A percentile compares a stretch with the other conserved stretches of the same genome.
These are phyloP conservation scores for Pedetes capensis DNA, from an alignment of 2,113 vertebrate species.

Conservation along the genomic window DNA sequence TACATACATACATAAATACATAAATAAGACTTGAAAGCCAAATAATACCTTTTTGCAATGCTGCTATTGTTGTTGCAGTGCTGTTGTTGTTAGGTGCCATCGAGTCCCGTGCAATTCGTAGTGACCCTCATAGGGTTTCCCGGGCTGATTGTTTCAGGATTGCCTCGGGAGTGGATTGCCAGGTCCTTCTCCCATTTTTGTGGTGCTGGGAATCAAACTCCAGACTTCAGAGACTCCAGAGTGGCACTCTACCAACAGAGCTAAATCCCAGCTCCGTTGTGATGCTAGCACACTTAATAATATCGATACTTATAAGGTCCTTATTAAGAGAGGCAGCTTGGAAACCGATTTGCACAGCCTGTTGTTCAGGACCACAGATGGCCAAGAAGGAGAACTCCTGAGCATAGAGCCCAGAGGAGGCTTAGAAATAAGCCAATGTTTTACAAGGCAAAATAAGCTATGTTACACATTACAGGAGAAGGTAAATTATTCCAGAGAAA, in stretches of 20 bases:
- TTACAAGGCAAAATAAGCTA: not conserved
- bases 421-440: not conserved
- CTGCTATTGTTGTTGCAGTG: no score
- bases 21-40: not conserved
- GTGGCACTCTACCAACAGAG: no score
- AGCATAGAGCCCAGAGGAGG: not conserved
- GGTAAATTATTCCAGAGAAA: not conserved
- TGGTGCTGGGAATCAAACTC: no score
- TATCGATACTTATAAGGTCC: not conserved
- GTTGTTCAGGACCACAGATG: not conserved
- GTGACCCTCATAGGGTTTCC: no score
- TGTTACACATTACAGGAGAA: not conserved
- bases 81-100: no score
- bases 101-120: no score
- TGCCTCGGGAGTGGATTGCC: no score
- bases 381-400: not conserved
- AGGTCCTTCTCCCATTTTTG: no score
- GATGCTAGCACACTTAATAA: not conserved
- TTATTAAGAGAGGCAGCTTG: not conserved
- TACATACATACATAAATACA: no score
- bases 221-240: no score
- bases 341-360: not conserved
- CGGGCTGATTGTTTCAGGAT: no score
- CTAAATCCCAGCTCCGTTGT: no score
- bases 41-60: not conserved